phyloP scores from a whole-genome alignment of 2,888 invertebrate genomes.

The Branchipolynoe longqiensis region DNA sequence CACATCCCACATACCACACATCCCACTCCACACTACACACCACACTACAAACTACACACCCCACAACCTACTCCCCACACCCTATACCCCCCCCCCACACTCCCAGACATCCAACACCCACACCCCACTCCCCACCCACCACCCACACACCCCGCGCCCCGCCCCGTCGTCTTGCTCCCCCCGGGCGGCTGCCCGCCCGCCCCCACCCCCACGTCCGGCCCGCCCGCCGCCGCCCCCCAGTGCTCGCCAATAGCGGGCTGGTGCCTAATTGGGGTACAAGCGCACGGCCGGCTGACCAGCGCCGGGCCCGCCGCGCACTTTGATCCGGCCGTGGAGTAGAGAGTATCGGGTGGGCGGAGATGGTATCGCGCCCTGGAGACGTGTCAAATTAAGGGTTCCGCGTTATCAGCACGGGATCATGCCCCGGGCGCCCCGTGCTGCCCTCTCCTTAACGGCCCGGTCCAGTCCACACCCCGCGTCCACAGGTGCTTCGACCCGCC shows the following conservation, averaged over 20 bases:
- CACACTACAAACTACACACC: too few relatives aligned
- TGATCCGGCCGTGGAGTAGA: slow-evolving; percentile 37
- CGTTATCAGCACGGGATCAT: slow-evolving; percentile 16
- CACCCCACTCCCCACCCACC: too few relatives aligned
- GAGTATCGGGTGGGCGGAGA: slow-evolving; percentile 46
- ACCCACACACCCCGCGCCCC: not conserved
- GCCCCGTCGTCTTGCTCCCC: not conserved
- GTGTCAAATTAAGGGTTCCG: not conserved
- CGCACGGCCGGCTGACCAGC: not conserved
- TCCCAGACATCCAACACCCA: too few relatives aligned
- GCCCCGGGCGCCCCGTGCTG: not conserved
- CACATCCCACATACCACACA: too few relatives aligned
- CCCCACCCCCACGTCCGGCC: not conserved
- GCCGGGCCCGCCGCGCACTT: slow-evolving; percentile 11
- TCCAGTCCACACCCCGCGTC: slow-evolving; percentile 6
- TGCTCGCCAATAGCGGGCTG: not conserved
- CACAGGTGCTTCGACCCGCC: too few relatives aligned
- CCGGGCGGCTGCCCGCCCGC: not conserved
- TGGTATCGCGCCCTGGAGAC: slow-evolving; percentile 32
- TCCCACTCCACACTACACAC: too few relatives aligned
- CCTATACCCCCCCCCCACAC: too few relatives aligned
- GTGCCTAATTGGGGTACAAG: slow-evolving; percentile 11
- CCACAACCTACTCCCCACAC: too few relatives aligned
- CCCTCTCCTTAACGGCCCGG: not conserved
- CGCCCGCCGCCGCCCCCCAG: not conserved